Conservation (phyloP, 2,113 vertebrate species). For the Sapajus apella region DNA sequence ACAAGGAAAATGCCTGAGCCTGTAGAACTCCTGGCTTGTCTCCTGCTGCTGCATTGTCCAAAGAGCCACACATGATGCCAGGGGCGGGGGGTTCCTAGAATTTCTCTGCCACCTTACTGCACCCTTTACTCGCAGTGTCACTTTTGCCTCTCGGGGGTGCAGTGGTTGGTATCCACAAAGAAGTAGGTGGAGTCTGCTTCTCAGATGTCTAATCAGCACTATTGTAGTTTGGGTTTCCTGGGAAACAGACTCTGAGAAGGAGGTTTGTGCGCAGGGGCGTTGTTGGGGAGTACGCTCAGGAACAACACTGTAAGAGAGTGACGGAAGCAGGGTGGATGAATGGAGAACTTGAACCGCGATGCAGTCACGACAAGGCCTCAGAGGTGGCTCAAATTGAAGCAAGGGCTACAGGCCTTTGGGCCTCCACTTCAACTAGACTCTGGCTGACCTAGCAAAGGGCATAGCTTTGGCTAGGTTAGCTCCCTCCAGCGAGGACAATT, state of each 20-base stretch:
- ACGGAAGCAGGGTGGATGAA: not conserved
- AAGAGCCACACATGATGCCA: not conserved
- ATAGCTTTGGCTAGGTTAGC: not conserved
- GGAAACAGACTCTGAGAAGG: not conserved
- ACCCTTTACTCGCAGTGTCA: not conserved
- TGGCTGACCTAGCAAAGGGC: not conserved
- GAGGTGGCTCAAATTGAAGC: not conserved
- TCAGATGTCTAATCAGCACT: not conserved
- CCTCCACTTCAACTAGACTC: not conserved
- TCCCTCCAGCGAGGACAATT: not conserved
- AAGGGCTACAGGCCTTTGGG: not conserved
- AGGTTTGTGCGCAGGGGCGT: not conserved
- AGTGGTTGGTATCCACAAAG: not conserved
- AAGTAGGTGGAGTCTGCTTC: not conserved
- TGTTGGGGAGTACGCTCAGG: not conserved
- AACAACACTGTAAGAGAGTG: not conserved
- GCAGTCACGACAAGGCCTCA: not conserved
- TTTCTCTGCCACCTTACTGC: not conserved
- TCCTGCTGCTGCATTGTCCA: not conserved
- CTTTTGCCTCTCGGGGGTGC: not conserved
- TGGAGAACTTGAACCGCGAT: not conserved
- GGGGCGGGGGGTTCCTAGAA: not conserved
- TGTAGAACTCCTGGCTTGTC: not conserved
- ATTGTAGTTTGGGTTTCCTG: not conserved
- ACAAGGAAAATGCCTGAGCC: not conserved